Conservation (phyloP, 2,797 vertebrate genomes). For the Vultur gryphus region DNA sequence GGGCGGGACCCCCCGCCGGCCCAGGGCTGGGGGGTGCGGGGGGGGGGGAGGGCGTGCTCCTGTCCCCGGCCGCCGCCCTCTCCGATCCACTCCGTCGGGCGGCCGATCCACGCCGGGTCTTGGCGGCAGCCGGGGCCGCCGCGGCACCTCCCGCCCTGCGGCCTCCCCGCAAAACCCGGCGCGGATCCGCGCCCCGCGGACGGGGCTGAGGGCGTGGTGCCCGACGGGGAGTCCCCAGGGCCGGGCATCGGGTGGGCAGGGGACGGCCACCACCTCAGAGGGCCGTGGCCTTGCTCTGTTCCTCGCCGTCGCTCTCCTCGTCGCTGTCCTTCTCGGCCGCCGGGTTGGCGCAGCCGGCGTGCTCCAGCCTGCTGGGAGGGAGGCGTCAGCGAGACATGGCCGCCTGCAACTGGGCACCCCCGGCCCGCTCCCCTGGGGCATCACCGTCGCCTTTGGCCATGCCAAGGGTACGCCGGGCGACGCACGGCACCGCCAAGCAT, state of each 20-base stretch:
- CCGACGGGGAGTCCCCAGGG: not conserved
- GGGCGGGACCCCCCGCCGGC: too few species aligned
- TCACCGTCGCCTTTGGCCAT: not conserved
- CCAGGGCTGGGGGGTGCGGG: not conserved
- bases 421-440: not conserved
- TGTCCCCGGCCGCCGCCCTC: not conserved
- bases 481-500: not conserved
- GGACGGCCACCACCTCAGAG: not conserved
- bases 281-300: not conserved
- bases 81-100: not conserved
- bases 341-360: not conserved
- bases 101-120: accelerated
- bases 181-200: accelerated
- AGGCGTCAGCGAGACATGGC: not conserved
- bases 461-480: not conserved
- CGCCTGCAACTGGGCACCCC: too few species aligned
- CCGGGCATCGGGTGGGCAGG: too few species aligned
- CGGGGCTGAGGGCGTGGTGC: not conserved
- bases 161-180: not conserved
- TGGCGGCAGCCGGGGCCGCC: not conserved
- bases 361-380: not conserved
- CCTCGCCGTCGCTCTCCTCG: not conserved
- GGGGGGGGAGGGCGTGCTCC: not conserved
- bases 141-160: too few species aligned
- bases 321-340: not conserved